phyloP scores from a whole-genome alignment of 2,888 invertebrate species.

The Phoronis australis region DNA sequence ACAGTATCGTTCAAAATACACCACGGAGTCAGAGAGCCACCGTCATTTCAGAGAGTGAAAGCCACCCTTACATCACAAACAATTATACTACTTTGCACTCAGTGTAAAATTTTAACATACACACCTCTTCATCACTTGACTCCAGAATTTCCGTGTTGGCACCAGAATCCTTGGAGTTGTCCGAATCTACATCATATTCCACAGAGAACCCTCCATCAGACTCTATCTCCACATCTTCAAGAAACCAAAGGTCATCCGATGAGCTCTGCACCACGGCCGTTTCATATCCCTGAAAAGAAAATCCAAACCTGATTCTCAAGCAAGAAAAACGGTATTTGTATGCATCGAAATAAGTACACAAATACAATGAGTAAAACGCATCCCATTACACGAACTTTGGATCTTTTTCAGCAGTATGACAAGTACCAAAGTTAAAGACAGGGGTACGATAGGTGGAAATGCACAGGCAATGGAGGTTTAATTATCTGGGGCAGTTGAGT shows the following conservation, averaged over 20 bases:
- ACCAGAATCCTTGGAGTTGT: slow-evolving; percentile 7
- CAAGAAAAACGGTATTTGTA: neutral
- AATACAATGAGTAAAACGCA: too few relatives aligned
- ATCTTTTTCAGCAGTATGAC: neutral
- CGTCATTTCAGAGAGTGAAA: too few relatives aligned
- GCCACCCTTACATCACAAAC: too few relatives aligned
- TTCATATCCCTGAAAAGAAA: slow-evolving; percentile 22
- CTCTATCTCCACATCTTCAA: slow-evolving; percentile 20
- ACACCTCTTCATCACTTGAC: slow-evolving; percentile 10
- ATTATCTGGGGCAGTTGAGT: too few relatives aligned
- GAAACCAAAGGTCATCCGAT: slow-evolving; percentile 34
- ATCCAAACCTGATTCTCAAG: neutral
- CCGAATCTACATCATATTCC: slow-evolving; percentile 25
- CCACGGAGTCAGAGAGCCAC: too few relatives aligned
- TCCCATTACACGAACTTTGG: neutral
- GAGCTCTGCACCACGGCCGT: slow-evolving; percentile 27
- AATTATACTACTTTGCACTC: too few relatives aligned
- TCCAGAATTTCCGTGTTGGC: slow-evolving; percentile 5
- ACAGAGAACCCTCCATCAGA: slow-evolving; percentile 22
- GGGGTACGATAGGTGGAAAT: too few relatives aligned
- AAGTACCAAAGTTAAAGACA: too few relatives aligned
- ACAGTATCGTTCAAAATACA: too few relatives aligned
- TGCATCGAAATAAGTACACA: too few relatives aligned
- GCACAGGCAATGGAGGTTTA: too few relatives aligned
- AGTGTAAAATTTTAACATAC: too few relatives aligned